Evolutionary conservation across 2,797 vertebrate species (phyloP).

Genomic region (Trichosurus vulpecula): DNA sequence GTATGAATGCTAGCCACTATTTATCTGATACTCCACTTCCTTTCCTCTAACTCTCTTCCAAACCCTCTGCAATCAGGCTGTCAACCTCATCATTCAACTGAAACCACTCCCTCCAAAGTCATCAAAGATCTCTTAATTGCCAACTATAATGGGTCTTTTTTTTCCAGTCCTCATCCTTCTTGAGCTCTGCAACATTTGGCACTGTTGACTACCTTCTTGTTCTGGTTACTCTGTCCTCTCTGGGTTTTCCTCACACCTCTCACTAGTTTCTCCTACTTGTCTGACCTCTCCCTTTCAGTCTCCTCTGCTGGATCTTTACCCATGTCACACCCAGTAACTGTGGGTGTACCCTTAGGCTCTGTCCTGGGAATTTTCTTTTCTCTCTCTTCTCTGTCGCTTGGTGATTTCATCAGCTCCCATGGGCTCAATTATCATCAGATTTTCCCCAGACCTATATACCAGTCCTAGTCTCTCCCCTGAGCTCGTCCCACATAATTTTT

Average conservation of each 20-base stretch:
- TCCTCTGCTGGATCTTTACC: not conserved
- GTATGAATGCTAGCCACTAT: not conserved
- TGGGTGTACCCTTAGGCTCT: not conserved
- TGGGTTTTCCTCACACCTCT: not conserved
- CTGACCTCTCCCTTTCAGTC: not conserved
- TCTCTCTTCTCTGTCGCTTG: slow-evolving; percentile 1
- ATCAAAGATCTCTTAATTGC: not conserved
- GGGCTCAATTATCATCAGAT: not conserved
- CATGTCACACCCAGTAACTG: not conserved
- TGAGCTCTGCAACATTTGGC: not conserved
- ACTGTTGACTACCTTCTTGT: not conserved
- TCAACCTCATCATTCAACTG: not conserved
- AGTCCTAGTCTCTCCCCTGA: not conserved
- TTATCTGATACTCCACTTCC: not conserved
- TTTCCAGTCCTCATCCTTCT: not conserved
- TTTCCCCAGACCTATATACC: not conserved
- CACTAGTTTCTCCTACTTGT: not conserved
- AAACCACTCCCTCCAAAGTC: not conserved
- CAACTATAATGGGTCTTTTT: not conserved
- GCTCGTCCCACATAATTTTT: not conserved
- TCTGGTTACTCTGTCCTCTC: not conserved
- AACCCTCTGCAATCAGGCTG: not conserved
- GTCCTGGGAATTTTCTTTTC: not conserved
- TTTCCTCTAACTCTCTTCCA: not conserved
- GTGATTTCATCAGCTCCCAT: not conserved